Conservation (phyloP, 2,888 invertebrate species). For the Zaprionus obscuricornis region DNA sequence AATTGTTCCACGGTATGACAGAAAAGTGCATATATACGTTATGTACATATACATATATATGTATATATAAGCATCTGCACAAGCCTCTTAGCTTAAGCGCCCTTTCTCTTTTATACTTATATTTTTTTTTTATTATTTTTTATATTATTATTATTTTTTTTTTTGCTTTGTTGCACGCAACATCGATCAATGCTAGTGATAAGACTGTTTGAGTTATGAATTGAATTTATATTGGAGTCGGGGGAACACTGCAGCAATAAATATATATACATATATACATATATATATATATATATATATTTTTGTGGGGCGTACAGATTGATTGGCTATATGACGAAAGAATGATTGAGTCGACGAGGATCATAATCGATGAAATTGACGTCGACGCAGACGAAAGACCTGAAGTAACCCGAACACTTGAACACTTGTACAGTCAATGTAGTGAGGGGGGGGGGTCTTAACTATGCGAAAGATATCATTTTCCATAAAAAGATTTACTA, state of each 20-base stretch:
- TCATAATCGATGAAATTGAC: background rate
- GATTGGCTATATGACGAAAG: slow-evolving; percentile 25
- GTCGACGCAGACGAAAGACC: slow-evolving; percentile 13
- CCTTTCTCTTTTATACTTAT: slow-evolving; percentile 66
- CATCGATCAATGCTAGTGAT: slow-evolving; percentile 71
- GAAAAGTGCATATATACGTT: no score
- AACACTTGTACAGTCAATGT: no score
- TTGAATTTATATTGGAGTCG: slow-evolving; percentile 49
- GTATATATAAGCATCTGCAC: slow-evolving; percentile 19
- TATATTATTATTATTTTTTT: slow-evolving; percentile 3
- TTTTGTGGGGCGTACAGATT: slow-evolving; percentile 33
- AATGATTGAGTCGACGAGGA: slow-evolving; percentile 24
- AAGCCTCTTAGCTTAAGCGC: slow-evolving; percentile 40
- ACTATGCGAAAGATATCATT: no score
- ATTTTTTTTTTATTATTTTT: slow-evolving; percentile 27
- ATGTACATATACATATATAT: no score
- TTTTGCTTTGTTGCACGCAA: slow-evolving; percentile 57
- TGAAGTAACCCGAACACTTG: no score
- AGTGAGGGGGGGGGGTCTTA: no score
- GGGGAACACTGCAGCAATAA: slow-evolving; percentile 14
- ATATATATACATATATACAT: no score
- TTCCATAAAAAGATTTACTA: no score
- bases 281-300: no score
- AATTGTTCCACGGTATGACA: no score
- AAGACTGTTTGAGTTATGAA: slow-evolving; percentile 73